Evolutionary conservation across 2,888 invertebrate genomes (phyloP), one percentile per base, ranked within the genome.

Genomic region (Epinotia brunnichana): DNA sequence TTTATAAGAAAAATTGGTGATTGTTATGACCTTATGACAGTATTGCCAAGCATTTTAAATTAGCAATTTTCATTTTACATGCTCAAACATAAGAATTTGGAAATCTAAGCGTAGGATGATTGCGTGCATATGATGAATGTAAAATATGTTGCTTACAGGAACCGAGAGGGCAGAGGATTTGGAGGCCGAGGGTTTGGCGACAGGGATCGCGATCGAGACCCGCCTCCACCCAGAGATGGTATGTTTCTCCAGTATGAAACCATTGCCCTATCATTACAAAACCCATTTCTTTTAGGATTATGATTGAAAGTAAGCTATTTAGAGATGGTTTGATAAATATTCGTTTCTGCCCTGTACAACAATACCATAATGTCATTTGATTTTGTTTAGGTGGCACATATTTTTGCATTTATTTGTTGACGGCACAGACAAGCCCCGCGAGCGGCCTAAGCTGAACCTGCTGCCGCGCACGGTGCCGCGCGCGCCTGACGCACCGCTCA

Each of bases 381-480:
- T 7, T 9, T 35, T 9, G 35, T 35, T 35, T 7, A 35, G 1
- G 9, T 35, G 2, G 35, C 35, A 35, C 35, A 35, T 9, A 35
- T 35, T 35, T 29, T 35, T 35, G 35, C 9, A 35, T 35, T 44
- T 11, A 5, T 39, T 19, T 56, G 56, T 19, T 39, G 7, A 5
- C 15, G 13, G 3, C 51, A 1, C 77, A 90, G 87, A 90, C 74
- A 94, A 95, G 79, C 93, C 95, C 17, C 94, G 95, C 72, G 95
- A 95, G 80, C 95, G 98, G 71, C 97, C 96, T 10, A 96, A 96
- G 86, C 86, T 99, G 79, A 95, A 96, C 77, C 91, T 99, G 74
- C 94, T 96, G 74, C 98, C 98, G 11, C 95, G 98, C 62, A 96
- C 97, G 2, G 95, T 96, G 79, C 97, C 98, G 0, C 90, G 94